phyloP scores from a whole-genome alignment of 2,797 vertebrate species.

The Varecia variegata region DNA sequence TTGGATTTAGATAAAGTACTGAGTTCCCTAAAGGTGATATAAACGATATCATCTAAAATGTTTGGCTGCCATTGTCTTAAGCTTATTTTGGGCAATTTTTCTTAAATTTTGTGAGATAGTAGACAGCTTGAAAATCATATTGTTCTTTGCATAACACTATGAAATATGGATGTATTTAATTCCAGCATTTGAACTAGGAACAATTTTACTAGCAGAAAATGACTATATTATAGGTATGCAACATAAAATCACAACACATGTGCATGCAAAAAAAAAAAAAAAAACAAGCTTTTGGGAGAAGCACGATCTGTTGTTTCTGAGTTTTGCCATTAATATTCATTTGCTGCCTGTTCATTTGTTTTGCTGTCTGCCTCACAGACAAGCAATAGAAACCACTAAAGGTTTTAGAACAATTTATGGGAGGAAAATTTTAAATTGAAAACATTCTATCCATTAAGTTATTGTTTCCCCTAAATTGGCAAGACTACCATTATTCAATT shows the following conservation, averaged over 20 bases:
- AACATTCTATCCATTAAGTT: conserved; percentile 58
- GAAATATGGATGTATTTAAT: conserved; percentile 53
- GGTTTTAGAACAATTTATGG: conserved; percentile 58
- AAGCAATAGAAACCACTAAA: conserved; percentile 30
- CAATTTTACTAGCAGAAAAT: conserved; percentile 50
- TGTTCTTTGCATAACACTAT: conserved; percentile 35
- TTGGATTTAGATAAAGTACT: conserved; percentile 66
- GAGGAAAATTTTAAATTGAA: conserved; percentile 58
- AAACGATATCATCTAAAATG: conserved; percentile 44
- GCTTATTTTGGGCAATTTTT: neutral
- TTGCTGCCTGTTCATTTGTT: conserved; percentile 53
- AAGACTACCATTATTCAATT: conserved; percentile 49
- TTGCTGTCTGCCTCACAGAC: conserved; percentile 56
- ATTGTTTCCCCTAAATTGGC: conserved; percentile 51
- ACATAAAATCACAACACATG: conserved; percentile 32
- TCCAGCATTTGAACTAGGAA: conserved; percentile 36
- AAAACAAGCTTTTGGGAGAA: neutral
- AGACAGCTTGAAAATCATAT: conserved; percentile 49
- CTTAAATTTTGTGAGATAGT: conserved; percentile 9
- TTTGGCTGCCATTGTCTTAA: conserved; percentile 58
- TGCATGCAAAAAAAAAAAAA: neutral
- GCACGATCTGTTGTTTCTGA: neutral
- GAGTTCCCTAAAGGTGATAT: conserved; percentile 66
- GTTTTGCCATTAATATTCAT: conserved; percentile 68
- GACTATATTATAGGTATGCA: conserved; percentile 29